Percentiles rank a stretch among this genome's conserved stretches.
phyloP scores from a whole-genome alignment of 2,113 vertebrate species.

The Clupea harengus region DNA sequence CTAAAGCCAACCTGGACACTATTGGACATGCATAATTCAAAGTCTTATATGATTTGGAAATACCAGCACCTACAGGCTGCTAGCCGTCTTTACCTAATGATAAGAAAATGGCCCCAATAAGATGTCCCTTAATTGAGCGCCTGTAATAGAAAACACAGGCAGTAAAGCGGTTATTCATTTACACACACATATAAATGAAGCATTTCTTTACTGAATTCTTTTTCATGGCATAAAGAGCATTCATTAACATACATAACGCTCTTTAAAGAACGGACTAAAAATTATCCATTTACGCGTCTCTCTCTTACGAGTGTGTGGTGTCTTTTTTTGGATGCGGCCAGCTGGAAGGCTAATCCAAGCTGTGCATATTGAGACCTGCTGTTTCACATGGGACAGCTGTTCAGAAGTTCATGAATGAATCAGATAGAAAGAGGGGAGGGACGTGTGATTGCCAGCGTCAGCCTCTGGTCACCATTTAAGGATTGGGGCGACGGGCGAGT shows the following conservation, averaged over 20 bases:
- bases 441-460: not conserved
- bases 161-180: not conserved
- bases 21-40: not conserved
- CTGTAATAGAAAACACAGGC: not conserved
- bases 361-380: not conserved
- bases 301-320: not conserved
- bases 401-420: not conserved
- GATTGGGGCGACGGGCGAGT: not conserved
- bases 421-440: not conserved
- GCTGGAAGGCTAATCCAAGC: not conserved
- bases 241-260: not conserved
- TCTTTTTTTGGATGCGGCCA: not conserved
- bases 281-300: not conserved
- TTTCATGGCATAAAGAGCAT: not conserved
- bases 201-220: not conserved
- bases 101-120: slow-evolving; percentile 8
- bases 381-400: not conserved
- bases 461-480: not conserved
- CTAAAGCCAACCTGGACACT: not conserved
- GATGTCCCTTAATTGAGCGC: not conserved
- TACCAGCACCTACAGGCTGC: slow-evolving; percentile 2
- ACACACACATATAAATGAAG: not conserved
- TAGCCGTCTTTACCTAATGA: not conserved
- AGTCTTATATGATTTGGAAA: slow-evolving; percentile 1
- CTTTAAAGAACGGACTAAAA: not conserved